phyloP scores from a whole-genome alignment of 1,140 invertebrate species.

The Lordiphosa mommai region DNA sequence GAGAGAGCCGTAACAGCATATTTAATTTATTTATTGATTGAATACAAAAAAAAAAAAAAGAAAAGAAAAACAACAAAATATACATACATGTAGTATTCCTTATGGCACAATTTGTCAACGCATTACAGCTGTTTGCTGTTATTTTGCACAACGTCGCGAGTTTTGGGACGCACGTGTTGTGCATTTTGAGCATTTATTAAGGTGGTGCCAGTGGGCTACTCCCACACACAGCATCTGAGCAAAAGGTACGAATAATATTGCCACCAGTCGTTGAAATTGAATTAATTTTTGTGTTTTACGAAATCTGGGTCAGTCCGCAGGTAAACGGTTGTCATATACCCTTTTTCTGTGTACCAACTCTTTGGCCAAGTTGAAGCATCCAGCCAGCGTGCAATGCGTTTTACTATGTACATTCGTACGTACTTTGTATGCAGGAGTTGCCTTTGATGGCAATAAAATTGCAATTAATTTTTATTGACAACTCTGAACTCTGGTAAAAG shows the following conservation, averaged over 20 bases:
- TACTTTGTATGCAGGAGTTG: constrained; percentile 69
- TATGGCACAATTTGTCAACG: constrained; percentile 13
- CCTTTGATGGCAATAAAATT: constrained; percentile 61
- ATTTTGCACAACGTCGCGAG: not conserved
- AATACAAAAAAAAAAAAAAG: no score
- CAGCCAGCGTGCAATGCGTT: constrained; percentile 7
- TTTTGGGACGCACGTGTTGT: constrained; percentile 37
- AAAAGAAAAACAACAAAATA: no score
- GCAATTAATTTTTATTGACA: constrained; percentile 76
- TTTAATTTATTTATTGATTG: not conserved
- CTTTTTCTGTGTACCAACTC: constrained; percentile 9
- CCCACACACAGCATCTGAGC: constrained; percentile 12
- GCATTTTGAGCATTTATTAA: constrained; percentile 45
- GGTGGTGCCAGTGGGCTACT: not conserved
- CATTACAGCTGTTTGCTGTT: constrained; percentile 11
- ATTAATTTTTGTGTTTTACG: constrained; percentile 39
- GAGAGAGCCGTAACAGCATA: no score
- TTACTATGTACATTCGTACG: constrained; percentile 3
- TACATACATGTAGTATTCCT: not conserved
- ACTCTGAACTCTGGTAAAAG: constrained; percentile 63
- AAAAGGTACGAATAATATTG: no score
- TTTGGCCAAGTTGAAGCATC: not conserved
- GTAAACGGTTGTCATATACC: not conserved
- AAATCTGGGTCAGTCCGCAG: constrained; percentile 2
- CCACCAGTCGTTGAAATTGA: constrained; percentile 47